Conservation (phyloP, 1,140 invertebrate species). For the Megathymus violae region DNA sequence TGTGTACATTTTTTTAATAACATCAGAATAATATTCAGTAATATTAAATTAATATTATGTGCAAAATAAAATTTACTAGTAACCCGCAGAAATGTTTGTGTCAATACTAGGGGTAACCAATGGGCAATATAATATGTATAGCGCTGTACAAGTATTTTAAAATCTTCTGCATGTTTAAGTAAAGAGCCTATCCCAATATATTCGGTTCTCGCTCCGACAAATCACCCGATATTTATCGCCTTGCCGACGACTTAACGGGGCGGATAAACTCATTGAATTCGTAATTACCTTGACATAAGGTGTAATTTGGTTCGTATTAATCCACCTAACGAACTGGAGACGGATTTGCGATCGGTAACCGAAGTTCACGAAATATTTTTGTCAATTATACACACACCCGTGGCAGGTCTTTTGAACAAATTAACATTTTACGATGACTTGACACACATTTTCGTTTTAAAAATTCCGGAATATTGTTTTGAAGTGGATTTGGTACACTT, state of each 20-base stretch:
- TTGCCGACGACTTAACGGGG: constrained; percentile 43
- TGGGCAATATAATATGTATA: constrained; percentile 7
- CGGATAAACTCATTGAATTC: constrained; percentile 45
- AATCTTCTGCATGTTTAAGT: background rate
- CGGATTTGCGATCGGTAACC: constrained; percentile 42
- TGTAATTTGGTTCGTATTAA: constrained; percentile 44
- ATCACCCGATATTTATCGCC: constrained; percentile 50
- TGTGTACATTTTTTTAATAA: too few species aligned
- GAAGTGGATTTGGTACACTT: too few species aligned
- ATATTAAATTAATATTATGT: too few species aligned
- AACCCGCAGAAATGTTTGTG: too few species aligned
- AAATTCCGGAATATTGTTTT: too few species aligned
- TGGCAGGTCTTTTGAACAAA: background rate
- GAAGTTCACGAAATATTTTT: background rate
- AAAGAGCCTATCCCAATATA: constrained; percentile 10
- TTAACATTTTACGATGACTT: background rate
- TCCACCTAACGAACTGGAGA: constrained; percentile 41
- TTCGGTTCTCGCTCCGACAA: constrained; percentile 39
- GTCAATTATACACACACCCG: background rate
- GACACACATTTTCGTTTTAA: background rate
- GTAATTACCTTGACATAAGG: constrained; percentile 46
- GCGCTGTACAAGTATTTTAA: background rate
- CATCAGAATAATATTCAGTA: too few species aligned
- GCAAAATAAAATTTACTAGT: too few species aligned
- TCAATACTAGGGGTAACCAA: too few species aligned